Evolutionary conservation across 1,140 invertebrate genomes (phyloP), one percentile per base, ranked within the genome.

Genomic region (Cydia pomonella): DNA sequence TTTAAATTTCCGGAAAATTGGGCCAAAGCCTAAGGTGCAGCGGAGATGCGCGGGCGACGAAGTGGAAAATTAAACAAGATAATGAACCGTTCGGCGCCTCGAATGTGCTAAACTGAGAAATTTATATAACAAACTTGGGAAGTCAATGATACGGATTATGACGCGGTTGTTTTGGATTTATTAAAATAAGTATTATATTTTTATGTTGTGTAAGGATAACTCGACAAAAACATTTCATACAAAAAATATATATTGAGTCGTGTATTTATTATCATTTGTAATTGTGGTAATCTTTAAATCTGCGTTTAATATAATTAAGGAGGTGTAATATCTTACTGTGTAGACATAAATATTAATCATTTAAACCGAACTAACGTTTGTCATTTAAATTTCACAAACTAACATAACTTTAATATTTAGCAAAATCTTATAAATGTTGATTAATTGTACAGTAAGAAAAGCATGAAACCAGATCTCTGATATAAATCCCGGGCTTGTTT

Each of bases 11-110:
- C 73, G 76, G 77, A 78, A 80, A 84, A 82, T 83, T 79, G 75
- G 77, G 77, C 75, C 79, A 59, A 53, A 59, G 59, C 77, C 77
- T 80, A 63, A 73, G 76, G 76, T 81, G 83, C 78, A 83, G 74
- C 77, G 77, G 79, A 81, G 84, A 74, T 79, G 76, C 82, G 82
- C 78, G 83, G 74, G 84, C 85, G 80, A 76, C 82, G 84, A 85
- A 88, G 88, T 86, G 85, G 89, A 89, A 89, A 90, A 90, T 90
- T 88, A 89, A 87, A 88, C 84, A 76, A 77, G 79, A 84, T 88
- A 91, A 90, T 89, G 89, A 89, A 86, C 86, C 84, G 84, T 81
- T 78, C 75, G 33, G 75, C 76, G 78, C 76, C 81, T 75, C 75
- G 77, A 80, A 82, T 80, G 84, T 84, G 84, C 80, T 85, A 86